These are phyloP conservation scores for Metopolophium dirhodum DNA, from an alignment of 1,140 invertebrate species.

Conservation along the genomic window DNA sequence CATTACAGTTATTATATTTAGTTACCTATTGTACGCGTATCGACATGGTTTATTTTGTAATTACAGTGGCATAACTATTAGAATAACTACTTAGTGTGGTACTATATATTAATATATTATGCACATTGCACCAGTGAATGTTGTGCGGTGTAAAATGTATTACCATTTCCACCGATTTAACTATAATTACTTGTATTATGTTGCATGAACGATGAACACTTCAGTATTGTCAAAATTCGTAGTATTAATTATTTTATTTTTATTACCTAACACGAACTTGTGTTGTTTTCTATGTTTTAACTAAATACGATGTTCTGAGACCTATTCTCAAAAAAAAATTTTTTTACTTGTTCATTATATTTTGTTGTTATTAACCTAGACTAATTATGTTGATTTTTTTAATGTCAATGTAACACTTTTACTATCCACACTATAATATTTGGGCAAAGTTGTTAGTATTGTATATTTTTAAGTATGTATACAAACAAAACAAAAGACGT, in stretches of 20 bases:
- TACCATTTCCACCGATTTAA: not conserved
- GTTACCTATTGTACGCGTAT: not conserved
- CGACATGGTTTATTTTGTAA: not conserved
- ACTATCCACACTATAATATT: not conserved
- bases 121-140: not conserved
- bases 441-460: not conserved
- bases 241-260: not conserved
- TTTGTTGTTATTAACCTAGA: not conserved
- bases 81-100: not conserved
- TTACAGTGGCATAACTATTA: not conserved
- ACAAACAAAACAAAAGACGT: not conserved
- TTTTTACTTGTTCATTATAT: not conserved
- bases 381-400: not conserved
- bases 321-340: not conserved
- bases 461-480: not conserved
- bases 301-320: not conserved
- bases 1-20: not conserved
- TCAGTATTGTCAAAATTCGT: conserved; percentile 6
- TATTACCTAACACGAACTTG: not conserved
- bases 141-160: not conserved
- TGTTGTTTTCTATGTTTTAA: conserved; percentile 1
- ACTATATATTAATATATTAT: not conserved
- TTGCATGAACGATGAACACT: not conserved
- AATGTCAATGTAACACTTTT: not conserved
- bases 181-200: not conserved